phyloP scores from a whole-genome alignment of 2,888 invertebrate genomes.

The Plagiodera versicolora region DNA sequence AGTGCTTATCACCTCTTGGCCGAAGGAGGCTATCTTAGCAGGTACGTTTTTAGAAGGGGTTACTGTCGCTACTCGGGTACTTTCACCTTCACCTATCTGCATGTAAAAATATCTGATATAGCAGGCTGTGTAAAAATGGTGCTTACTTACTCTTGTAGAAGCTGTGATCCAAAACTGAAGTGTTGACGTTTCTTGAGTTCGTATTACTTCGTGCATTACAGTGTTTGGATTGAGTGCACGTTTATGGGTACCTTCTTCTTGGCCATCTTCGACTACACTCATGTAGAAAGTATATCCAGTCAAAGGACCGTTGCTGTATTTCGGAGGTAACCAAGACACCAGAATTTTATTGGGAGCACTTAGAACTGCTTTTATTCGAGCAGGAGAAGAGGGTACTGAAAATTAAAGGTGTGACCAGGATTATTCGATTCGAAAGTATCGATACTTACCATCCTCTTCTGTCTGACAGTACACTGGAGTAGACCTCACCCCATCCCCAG shows the following conservation, averaged over 20 bases:
- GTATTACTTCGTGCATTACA: slow-evolving; percentile 70
- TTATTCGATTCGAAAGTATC: not conserved
- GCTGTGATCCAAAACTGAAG: slow-evolving; percentile 78
- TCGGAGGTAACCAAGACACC: slow-evolving; percentile 88
- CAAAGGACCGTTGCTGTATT: slow-evolving; percentile 79
- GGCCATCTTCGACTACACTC: slow-evolving; percentile 76
- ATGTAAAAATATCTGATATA: slow-evolving; percentile 5
- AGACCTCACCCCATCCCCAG: slow-evolving; percentile 87
- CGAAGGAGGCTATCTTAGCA: slow-evolving; percentile 87
- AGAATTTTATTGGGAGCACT: slow-evolving; percentile 83
- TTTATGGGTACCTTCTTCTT: slow-evolving; percentile 78
- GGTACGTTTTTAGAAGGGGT: slow-evolving; percentile 79
- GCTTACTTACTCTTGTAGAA: slow-evolving; percentile 64
- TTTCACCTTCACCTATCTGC: slow-evolving; percentile 77
- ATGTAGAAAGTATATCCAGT: slow-evolving; percentile 83
- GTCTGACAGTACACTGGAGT: slow-evolving; percentile 84
- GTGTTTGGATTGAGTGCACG: slow-evolving; percentile 70
- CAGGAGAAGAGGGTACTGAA: slow-evolving; percentile 85
- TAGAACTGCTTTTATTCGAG: slow-evolving; percentile 87
- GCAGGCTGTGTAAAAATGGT: not conserved
- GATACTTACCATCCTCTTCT: slow-evolving; percentile 77
- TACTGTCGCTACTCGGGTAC: slow-evolving; percentile 75
- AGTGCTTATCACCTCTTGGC: slow-evolving; percentile 73
- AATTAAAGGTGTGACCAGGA: slow-evolving; percentile 6
- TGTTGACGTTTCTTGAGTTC: slow-evolving; percentile 71